A percentile compares a stretch with the other conserved stretches of the same genome.
phyloP scores from a whole-genome alignment of 2,888 invertebrate genomes.

The Acrobasis repandana region DNA sequence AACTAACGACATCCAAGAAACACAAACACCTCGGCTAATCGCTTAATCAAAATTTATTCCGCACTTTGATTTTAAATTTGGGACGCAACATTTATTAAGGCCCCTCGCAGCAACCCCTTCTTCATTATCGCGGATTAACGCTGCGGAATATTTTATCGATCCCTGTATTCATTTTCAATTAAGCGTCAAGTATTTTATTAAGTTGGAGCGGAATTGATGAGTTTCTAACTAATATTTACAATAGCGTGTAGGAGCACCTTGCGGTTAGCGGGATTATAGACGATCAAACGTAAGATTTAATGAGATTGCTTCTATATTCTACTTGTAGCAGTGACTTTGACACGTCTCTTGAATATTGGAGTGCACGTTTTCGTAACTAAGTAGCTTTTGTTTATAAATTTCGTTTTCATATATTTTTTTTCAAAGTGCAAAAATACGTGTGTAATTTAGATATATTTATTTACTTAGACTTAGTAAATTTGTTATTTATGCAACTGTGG shows the following conservation, averaged over 20 bases:
- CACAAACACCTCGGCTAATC: slow-evolving; percentile 80
- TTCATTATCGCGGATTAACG: slow-evolving; percentile 83
- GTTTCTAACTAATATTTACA: slow-evolving; percentile 83
- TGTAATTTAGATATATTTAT: too few species aligned
- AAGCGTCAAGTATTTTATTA: slow-evolving; percentile 83
- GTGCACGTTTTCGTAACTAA: too few species aligned
- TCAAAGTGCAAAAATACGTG: too few species aligned
- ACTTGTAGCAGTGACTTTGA: not conserved
- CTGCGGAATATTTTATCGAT: slow-evolving; percentile 82
- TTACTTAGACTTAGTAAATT: too few species aligned
- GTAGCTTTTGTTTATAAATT: too few species aligned
- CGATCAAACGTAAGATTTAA: slow-evolving; percentile 24
- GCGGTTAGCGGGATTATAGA: slow-evolving; percentile 21
- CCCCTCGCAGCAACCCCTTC: slow-evolving; percentile 74
- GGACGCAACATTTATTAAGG: slow-evolving; percentile 81
- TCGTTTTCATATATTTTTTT: too few species aligned
- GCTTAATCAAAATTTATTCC: slow-evolving; percentile 83
- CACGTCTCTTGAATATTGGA: not conserved
- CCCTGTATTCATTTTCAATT: slow-evolving; percentile 83
- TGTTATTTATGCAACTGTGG: too few species aligned
- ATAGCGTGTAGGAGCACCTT: slow-evolving; percentile 56
- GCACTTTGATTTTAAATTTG: slow-evolving; percentile 83
- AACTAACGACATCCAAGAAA: slow-evolving; percentile 64
- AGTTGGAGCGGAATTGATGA: slow-evolving; percentile 82
- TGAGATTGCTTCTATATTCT: slow-evolving; percentile 13